These are phyloP conservation scores for Dasypolia templi DNA, from an alignment of 2,888 invertebrate genomes.

Conservation along the genomic window DNA sequence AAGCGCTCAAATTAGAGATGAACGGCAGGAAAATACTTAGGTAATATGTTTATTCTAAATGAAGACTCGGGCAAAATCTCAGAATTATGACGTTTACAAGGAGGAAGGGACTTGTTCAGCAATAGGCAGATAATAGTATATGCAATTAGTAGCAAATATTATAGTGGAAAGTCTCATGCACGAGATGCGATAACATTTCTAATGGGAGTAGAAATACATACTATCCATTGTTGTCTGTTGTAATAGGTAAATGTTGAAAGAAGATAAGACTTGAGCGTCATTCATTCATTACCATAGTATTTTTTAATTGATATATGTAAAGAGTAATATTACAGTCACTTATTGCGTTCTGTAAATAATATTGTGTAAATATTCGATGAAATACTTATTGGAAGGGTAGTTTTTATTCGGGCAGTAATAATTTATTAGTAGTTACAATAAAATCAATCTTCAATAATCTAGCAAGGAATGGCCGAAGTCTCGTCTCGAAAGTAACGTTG, in stretches of 20 bases:
- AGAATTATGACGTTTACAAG: background rate
- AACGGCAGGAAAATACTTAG: background rate
- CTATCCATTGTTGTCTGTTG: constrained; percentile 28
- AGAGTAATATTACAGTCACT: background rate
- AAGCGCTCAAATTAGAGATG: background rate
- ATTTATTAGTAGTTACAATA: background rate
- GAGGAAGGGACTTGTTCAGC: background rate
- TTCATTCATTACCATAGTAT: constrained; percentile 39
- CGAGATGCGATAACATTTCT: constrained; percentile 33
- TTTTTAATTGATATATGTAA: background rate
- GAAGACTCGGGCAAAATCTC: too few species aligned
- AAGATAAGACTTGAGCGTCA: constrained; percentile 30
- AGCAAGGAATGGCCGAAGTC: background rate
- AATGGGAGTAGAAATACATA: constrained; percentile 19
- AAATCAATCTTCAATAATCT: background rate
- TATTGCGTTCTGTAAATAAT: background rate
- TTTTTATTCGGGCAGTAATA: background rate
- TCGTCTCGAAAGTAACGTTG: too few species aligned
- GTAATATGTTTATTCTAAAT: background rate
- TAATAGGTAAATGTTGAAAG: constrained; percentile 31
- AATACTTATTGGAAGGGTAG: background rate
- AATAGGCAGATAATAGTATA: background rate
- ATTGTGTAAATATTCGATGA: background rate
- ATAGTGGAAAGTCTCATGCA: constrained; percentile 31
- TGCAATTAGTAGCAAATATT: background rate